Conservation (phyloP, 1,140 invertebrate genomes). For the Ostrea denselamellosa region DNA sequence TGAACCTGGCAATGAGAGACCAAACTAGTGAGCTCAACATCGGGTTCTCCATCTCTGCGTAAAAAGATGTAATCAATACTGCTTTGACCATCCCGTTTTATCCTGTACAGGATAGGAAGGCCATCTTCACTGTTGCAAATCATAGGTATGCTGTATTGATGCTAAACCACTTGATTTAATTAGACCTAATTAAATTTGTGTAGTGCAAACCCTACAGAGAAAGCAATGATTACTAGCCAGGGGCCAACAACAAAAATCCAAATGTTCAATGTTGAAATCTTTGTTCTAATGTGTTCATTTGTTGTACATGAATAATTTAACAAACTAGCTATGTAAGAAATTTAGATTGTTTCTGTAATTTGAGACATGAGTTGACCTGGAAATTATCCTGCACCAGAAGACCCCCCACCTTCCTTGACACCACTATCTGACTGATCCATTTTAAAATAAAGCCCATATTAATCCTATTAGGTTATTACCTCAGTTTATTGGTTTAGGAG, state of each 20-base stretch:
- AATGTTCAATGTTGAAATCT: neutral
- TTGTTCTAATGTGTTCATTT: conserved; percentile 17
- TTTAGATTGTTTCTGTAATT: neutral
- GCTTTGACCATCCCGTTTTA: neutral
- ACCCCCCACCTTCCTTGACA: neutral
- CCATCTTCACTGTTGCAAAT: conserved; percentile 4
- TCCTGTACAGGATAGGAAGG: neutral
- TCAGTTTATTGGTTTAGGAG: neutral
- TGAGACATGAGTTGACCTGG: conserved; percentile 11
- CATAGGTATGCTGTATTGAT: neutral
- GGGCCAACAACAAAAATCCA: conserved; percentile 2
- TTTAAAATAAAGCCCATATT: neutral
- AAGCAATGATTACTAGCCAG: neutral
- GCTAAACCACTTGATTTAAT: conserved; percentile 8
- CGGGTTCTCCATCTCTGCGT: neutral
- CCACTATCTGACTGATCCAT: neutral
- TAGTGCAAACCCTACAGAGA: neutral
- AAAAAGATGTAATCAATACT: conserved; percentile 14
- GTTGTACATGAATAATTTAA: conserved; percentile 32
- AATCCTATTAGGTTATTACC: neutral
- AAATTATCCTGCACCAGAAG: conserved; percentile 1
- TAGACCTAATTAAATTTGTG: conserved; percentile 25
- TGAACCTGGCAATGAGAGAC: neutral
- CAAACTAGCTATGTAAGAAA: neutral
- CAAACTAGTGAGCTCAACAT: neutral